Percentiles rank a stretch among this genome's conserved stretches.
phyloP scores from a whole-genome alignment of 1,140 invertebrate genomes.

The Halyomorpha halys region DNA sequence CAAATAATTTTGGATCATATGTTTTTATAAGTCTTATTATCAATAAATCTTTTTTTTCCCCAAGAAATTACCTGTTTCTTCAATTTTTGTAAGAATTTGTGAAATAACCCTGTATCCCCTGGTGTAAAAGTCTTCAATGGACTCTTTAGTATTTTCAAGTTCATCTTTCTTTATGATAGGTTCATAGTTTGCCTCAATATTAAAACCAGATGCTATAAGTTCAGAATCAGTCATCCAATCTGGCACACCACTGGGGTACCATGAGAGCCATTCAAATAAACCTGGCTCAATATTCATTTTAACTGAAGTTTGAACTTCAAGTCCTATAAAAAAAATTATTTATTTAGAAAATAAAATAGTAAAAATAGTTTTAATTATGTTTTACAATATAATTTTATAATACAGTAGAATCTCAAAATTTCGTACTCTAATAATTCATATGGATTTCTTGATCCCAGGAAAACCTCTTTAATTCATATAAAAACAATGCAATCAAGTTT shows the following conservation, averaged over 20 bases:
- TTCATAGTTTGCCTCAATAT: constrained; percentile 59
- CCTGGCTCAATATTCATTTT: constrained; percentile 68
- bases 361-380: too few relatives aligned
- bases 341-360: too few relatives aligned
- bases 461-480: too few relatives aligned
- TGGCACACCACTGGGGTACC: constrained; percentile 71
- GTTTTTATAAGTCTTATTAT: too few relatives aligned
- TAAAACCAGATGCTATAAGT: constrained; percentile 59
- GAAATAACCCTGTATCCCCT: constrained; percentile 44
- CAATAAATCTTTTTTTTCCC: too few relatives aligned
- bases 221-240: constrained; percentile 68
- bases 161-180: constrained; percentile 49
- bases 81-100: constrained; percentile 32
- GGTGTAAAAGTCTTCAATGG: constrained; percentile 64
- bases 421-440: too few relatives aligned
- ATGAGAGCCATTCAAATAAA: constrained; percentile 85
- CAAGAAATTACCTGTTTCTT: constrained; percentile 28
- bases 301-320: constrained; percentile 36
- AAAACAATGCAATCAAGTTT: too few relatives aligned
- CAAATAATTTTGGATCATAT: too few relatives aligned
- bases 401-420: too few relatives aligned
- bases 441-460: too few relatives aligned
- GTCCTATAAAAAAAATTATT: constrained; percentile 37
- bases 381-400: too few relatives aligned
- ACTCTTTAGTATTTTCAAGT: constrained; percentile 46